Conservation (phyloP, 1,140 invertebrate species). For the Scylla paramamosain region DNA sequence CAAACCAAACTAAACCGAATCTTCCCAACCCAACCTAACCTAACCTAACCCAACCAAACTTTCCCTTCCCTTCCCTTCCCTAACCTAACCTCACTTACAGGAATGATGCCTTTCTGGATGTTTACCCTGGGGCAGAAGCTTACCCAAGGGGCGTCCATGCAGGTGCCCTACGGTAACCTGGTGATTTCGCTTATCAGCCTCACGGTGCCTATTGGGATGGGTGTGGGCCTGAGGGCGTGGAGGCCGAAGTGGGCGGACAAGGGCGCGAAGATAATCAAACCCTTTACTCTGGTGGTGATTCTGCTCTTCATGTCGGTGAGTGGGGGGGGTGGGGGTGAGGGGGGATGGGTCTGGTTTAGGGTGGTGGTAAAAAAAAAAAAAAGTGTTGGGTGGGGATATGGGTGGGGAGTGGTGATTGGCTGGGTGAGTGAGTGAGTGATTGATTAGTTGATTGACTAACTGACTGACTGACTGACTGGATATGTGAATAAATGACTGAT, state of each 20-base stretch:
- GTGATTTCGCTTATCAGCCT: conserved; percentile 87
- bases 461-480: too few species aligned
- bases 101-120: conserved; percentile 97
- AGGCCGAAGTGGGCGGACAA: conserved; percentile 48
- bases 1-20: too few species aligned
- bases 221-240: conserved; percentile 82
- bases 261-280: conserved; percentile 66
- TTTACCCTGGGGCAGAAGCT: conserved; percentile 93
- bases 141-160: conserved; percentile 86
- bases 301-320: conserved; percentile 70
- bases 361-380: neutral
- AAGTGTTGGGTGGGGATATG: neutral
- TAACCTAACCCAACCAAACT: neutral
- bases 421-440: too few species aligned
- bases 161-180: conserved; percentile 91
- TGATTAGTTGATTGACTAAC: too few species aligned
- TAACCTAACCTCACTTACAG: conserved; percentile 82
- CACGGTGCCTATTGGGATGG: conserved; percentile 90
- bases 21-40: too few species aligned
- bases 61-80: neutral
- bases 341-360: neutral
- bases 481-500: too few species aligned
- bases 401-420: too few species aligned
- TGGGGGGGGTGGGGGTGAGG: neutral
- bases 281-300: conserved; percentile 57